Evolutionary conservation across 2,888 invertebrate species (phyloP).

Genomic region (Drosophila atripex): DNA sequence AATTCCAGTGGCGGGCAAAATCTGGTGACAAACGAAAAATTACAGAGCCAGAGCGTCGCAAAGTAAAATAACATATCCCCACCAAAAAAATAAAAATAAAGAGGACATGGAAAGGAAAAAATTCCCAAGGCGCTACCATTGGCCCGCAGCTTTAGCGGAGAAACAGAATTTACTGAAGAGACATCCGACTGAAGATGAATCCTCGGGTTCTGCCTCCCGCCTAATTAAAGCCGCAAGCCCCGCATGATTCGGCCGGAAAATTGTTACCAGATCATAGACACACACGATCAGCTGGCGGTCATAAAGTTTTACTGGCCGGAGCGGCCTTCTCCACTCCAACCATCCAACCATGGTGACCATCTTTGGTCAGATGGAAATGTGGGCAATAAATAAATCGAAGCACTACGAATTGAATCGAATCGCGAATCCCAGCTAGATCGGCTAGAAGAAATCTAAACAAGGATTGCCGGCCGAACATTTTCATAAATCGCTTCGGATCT

Average conservation of each 20-base stretch:
- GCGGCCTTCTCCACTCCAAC: constrained; percentile 6
- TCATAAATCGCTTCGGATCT: constrained; percentile 62
- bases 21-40: constrained; percentile 37
- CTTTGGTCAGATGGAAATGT: constrained; percentile 46
- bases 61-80: constrained; percentile 11
- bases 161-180: constrained; percentile 18
- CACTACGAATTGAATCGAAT: constrained; percentile 50
- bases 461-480: constrained; percentile 57
- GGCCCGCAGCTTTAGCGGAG: constrained; percentile 42
- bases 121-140: constrained; percentile 31
- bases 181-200: constrained; percentile 9
- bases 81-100: constrained; percentile 1
- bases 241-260: constrained; percentile 38
- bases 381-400: constrained; percentile 69
- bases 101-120: neutral
- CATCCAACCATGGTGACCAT: constrained; percentile 44
- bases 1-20: constrained; percentile 61
- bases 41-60: constrained; percentile 6
- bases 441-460: constrained; percentile 22
- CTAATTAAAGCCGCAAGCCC: constrained; percentile 41
- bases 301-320: constrained; percentile 63
- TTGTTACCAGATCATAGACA: constrained; percentile 21
- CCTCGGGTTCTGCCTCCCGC: constrained; percentile 3
- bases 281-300: constrained; percentile 60
- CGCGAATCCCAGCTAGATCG: constrained; percentile 58